A percentile compares a stretch with the other conserved stretches of the same genome.
These are phyloP conservation scores for Aegithalos caudatus DNA, from an alignment of 2,113 vertebrate species.

Conservation along the genomic window DNA sequence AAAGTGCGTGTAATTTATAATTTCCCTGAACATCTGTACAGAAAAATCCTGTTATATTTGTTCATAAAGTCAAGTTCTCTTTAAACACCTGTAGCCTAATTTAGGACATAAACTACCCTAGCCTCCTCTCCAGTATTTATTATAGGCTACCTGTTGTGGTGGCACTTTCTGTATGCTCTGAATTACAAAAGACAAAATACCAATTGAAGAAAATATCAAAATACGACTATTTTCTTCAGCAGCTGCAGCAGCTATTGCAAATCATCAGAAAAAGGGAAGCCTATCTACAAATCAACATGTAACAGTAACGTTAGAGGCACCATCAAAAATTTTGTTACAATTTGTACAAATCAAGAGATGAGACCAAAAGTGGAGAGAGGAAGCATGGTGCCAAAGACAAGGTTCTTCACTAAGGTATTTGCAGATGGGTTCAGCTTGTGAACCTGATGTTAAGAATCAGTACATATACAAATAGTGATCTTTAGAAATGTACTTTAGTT, in stretches of 20 bases:
- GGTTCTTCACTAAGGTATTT: not conserved
- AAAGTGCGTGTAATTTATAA: not conserved
- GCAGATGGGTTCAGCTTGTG: not conserved
- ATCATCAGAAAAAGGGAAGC: not conserved
- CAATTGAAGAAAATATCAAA: not conserved
- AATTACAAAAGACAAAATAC: not conserved
- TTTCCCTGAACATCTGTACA: not conserved
- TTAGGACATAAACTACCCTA: not conserved
- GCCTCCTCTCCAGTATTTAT: not conserved
- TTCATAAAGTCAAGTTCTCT: not conserved
- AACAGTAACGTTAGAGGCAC: not conserved
- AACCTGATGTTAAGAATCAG: not conserved
- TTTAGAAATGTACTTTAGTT: not conserved
- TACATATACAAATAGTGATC: not conserved
- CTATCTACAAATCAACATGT: not conserved
- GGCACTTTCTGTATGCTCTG: not conserved
- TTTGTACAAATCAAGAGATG: not conserved
- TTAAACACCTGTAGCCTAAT: not conserved
- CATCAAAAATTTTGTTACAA: not conserved
- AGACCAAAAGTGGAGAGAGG: not conserved
- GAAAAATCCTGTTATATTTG: not conserved
- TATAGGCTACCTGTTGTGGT: not conserved
- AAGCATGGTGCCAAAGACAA: fast-evolving
- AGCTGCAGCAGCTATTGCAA: not conserved
- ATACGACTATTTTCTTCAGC: not conserved